Conservation (phyloP, 2,888 invertebrate species). For the Fragum whitleyi region DNA sequence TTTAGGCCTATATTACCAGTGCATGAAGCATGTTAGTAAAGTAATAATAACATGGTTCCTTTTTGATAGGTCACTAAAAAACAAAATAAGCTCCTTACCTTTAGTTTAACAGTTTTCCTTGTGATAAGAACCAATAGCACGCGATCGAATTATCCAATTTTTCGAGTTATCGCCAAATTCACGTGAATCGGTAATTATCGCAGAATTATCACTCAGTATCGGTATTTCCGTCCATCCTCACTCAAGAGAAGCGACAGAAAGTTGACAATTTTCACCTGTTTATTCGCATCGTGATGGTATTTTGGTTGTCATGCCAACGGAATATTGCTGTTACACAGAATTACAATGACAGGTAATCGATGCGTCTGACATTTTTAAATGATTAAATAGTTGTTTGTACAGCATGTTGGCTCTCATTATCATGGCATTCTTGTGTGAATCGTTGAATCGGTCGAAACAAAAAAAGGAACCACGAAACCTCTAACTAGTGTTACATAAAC, state of each 20-base stretch:
- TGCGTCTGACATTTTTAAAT: not conserved
- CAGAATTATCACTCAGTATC: not conserved
- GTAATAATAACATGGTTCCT: no score
- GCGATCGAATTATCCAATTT: not conserved
- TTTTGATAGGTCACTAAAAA: no score
- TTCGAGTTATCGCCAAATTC: not conserved
- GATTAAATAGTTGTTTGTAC: not conserved
- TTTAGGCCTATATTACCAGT: no score
- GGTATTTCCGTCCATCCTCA: not conserved
- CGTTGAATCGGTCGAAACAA: no score
- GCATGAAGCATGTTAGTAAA: no score
- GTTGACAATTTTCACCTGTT: not conserved
- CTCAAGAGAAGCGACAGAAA: not conserved
- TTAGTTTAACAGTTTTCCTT: no score
- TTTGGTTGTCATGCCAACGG: not conserved
- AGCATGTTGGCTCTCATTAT: not conserved
- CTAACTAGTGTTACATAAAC: no score
- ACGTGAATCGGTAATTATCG: not conserved
- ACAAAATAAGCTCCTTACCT: no score
- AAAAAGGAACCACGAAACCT: no score
- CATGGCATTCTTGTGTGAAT: no score
- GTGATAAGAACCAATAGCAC: no score
- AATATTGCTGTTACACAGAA: constrained; percentile 4
- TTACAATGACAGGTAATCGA: not conserved
- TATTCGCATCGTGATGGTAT: not conserved